These are phyloP conservation scores for Cygnus olor DNA, from an alignment of 2,797 vertebrate species.

Conservation along the genomic window DNA sequence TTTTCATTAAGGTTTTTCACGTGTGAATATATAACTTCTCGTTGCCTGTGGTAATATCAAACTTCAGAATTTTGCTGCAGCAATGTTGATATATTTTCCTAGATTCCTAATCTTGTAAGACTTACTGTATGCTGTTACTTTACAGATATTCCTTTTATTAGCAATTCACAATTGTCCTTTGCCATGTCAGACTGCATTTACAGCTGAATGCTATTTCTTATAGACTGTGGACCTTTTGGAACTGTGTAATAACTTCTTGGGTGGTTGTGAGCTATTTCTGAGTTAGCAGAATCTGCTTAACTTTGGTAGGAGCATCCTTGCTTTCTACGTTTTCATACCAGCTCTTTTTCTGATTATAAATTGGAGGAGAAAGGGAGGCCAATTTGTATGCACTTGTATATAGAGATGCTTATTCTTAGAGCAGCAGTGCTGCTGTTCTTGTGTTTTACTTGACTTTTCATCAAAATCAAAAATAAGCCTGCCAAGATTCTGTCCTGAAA, in stretches of 20 bases:
- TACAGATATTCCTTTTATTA: neutral
- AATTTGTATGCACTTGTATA: neutral
- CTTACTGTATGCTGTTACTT: neutral
- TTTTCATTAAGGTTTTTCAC: neutral
- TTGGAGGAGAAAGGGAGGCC: fast-evolving
- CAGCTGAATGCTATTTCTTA: neutral
- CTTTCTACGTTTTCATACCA: neutral
- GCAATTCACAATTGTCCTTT: neutral
- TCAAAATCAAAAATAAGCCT: conserved; percentile 44
- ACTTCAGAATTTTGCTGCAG: neutral
- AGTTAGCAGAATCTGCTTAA: neutral
- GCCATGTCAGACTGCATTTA: neutral
- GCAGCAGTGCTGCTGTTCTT: neutral
- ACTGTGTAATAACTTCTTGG: neutral
- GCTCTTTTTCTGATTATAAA: neutral
- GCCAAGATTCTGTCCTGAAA: conserved; percentile 26
- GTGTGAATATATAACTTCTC: neutral
- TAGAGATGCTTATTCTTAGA: conserved; percentile 10
- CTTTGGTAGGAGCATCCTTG: neutral
- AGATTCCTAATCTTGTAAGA: neutral
- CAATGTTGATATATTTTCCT: neutral
- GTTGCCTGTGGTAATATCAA: neutral
- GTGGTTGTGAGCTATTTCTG: neutral
- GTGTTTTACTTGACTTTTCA: conserved; percentile 37
- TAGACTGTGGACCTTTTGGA: neutral